These are phyloP conservation scores for Neodiprion pinetum DNA, from an alignment of 1,140 invertebrate genomes.

Conservation along the genomic window DNA sequence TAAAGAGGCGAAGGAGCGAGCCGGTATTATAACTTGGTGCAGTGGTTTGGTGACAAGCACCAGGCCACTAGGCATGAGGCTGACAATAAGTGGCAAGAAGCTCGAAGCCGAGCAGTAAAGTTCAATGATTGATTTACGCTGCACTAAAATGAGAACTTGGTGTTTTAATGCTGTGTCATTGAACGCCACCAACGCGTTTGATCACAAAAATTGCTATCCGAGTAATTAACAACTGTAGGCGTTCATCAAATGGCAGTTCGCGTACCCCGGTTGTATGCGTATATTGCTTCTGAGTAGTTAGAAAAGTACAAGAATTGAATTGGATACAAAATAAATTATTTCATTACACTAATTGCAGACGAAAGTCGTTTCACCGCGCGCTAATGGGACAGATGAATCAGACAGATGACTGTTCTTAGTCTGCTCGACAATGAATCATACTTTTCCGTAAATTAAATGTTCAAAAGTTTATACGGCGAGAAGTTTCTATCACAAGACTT, in stretches of 20 bases:
- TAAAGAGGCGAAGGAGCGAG: too few relatives aligned
- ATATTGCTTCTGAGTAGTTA: not conserved
- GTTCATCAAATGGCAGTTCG: not conserved
- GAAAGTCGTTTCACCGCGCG: not conserved
- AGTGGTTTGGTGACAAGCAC: too few relatives aligned
- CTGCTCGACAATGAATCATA: not conserved
- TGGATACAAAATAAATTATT: slow-evolving; percentile 1
- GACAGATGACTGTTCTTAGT: not conserved
- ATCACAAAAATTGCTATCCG: not conserved
- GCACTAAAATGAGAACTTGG: not conserved
- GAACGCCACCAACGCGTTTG: not conserved
- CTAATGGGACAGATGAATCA: not conserved
- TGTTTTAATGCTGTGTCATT: not conserved
- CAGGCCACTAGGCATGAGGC: too few relatives aligned
- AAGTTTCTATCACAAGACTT: too few relatives aligned
- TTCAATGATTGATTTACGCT: slow-evolving; percentile 1
- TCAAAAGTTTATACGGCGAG: not conserved
- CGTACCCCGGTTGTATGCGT: not conserved
- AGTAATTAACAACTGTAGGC: slow-evolving; percentile 1
- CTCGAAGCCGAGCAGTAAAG: not conserved
- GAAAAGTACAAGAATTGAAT: slow-evolving; percentile 1
- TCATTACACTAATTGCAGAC: not conserved
- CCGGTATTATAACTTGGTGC: too few relatives aligned
- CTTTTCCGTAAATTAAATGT: not conserved
- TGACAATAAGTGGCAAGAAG: not conserved